These are phyloP conservation scores for Spondyliosoma cantharus DNA, from an alignment of 2,797 vertebrate genomes.

Conservation along the genomic window DNA sequence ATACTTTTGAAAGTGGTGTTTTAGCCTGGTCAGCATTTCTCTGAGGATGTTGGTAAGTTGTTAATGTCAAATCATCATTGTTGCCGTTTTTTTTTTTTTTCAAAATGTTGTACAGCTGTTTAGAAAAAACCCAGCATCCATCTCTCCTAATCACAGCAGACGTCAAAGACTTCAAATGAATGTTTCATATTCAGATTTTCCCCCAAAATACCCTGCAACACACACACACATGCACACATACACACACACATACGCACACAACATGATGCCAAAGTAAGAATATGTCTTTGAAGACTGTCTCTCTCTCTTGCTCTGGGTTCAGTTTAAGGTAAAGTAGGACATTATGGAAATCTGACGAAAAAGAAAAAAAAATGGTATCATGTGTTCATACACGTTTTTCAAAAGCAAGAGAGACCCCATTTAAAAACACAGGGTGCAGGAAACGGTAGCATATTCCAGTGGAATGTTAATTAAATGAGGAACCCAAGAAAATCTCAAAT, in stretches of 20 bases:
- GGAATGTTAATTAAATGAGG: slow-evolving; percentile 63
- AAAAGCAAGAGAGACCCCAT: slow-evolving; percentile 33
- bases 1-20: slow-evolving; percentile 58
- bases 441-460: slow-evolving; percentile 46
- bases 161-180: slow-evolving; percentile 62
- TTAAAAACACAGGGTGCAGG: slow-evolving; percentile 45
- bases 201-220: slow-evolving; percentile 14
- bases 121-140: slow-evolving; percentile 24
- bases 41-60: slow-evolving; percentile 42
- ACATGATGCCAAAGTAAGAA: slow-evolving; percentile 45
- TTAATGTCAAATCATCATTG: neutral
- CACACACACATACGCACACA: slow-evolving; percentile 7
- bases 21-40: slow-evolving; percentile 55
- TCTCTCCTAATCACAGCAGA: slow-evolving; percentile 29
- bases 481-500: slow-evolving; percentile 55
- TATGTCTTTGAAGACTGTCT: slow-evolving; percentile 29
- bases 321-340: slow-evolving; percentile 24
- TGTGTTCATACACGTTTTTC: slow-evolving; percentile 37
- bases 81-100: slow-evolving; percentile 9
- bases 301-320: slow-evolving; percentile 10
- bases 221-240: slow-evolving; percentile 15
- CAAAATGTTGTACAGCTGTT: slow-evolving; percentile 54
- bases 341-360: slow-evolving; percentile 2
- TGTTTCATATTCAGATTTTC: slow-evolving; percentile 52
- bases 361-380: slow-evolving; percentile 6